Conservation (phyloP, 2,113 vertebrate genomes). For the Perognathus longimembris region DNA sequence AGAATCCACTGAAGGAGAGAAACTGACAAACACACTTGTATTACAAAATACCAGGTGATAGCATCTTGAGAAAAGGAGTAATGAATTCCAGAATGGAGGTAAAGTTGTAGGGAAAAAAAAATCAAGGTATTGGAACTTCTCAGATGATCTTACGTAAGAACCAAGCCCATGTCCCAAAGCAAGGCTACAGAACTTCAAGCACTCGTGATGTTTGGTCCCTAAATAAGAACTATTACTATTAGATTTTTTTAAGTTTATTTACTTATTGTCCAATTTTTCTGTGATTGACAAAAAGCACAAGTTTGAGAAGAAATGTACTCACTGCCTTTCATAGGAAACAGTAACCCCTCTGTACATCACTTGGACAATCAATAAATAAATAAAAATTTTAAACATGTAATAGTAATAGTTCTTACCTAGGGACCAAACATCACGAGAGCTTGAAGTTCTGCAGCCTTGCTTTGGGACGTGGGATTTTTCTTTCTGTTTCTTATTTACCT, state of each 20-base stretch:
- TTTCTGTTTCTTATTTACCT: no score
- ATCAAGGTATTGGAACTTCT: background rate
- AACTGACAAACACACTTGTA: background rate
- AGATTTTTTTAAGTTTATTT: no score
- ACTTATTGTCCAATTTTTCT: no score
- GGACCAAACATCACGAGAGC: background rate
- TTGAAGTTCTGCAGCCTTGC: background rate
- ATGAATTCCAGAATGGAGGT: background rate
- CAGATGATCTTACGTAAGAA: no score
- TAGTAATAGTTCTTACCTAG: background rate
- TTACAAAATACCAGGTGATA: background rate
- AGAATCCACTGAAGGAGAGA: background rate
- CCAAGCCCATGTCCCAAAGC: background rate
- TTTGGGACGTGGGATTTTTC: constrained; percentile 2
- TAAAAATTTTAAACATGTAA: no score
- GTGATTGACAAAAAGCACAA: no score
- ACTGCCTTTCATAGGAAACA: no score
- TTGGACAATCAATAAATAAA: no score
- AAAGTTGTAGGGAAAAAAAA: background rate
- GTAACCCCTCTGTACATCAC: no score
- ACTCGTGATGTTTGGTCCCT: background rate
- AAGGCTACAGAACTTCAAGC: background rate
- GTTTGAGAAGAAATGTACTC: no score
- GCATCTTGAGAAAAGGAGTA: background rate
- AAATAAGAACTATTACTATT: background rate